Evolutionary conservation across 2,888 invertebrate species (phyloP).

Genomic region (Lottia scabra): DNA sequence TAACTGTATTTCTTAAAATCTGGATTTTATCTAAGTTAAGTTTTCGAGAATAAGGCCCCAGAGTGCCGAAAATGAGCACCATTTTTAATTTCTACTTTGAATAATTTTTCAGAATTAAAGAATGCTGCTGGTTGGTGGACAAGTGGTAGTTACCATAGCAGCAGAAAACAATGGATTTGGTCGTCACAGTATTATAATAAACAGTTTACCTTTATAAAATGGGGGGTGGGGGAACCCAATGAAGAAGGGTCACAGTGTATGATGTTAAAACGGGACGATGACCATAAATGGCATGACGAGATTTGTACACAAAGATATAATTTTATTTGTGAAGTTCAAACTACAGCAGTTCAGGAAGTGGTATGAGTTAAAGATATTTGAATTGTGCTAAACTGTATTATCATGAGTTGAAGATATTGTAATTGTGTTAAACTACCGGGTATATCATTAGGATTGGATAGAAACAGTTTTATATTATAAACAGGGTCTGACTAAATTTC

Average conservation of each 20-base stretch:
- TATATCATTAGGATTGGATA: too few relatives aligned
- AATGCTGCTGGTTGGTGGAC: constrained; percentile 57
- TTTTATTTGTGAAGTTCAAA: constrained; percentile 52
- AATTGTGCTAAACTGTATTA: too few relatives aligned
- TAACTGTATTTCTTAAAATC: too few relatives aligned
- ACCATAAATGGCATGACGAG: constrained; percentile 55
- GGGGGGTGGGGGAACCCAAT: constrained; percentile 56
- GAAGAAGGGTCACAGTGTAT: constrained; percentile 54
- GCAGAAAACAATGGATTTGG: constrained; percentile 62
- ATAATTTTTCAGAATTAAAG: constrained; percentile 39
- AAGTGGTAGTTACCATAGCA: constrained; percentile 52
- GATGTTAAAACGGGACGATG: constrained; percentile 39
- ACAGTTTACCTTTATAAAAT: constrained; percentile 54
- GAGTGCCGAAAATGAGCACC: too few relatives aligned
- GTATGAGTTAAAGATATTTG: too few relatives aligned
- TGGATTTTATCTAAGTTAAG: too few relatives aligned
- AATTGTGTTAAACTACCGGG: too few relatives aligned
- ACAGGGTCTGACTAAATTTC: too few relatives aligned
- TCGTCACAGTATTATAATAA: constrained; percentile 41
- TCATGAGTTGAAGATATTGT: too few relatives aligned
- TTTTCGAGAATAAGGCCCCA: too few relatives aligned
- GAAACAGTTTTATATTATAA: too few relatives aligned
- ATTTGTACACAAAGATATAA: constrained; percentile 49
- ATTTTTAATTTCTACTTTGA: too few relatives aligned
- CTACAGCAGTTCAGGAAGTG: not conserved